phyloP scores from a whole-genome alignment of 2,888 invertebrate species.

The Drosophila testacea region DNA sequence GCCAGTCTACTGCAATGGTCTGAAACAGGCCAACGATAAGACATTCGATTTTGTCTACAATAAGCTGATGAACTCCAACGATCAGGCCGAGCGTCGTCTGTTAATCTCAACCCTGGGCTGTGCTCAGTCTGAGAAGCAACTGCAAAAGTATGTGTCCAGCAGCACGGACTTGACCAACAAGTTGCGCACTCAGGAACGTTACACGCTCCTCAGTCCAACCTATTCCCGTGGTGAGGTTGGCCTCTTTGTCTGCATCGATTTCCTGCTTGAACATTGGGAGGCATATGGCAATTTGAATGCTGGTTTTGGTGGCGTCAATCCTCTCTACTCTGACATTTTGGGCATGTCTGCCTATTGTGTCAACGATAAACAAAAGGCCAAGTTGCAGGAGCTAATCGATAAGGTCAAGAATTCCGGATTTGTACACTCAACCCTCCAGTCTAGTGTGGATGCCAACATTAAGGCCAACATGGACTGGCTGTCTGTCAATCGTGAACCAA shows the following conservation, averaged over 20 bases:
- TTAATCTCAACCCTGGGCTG: constrained; percentile 89
- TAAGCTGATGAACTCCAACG: constrained; percentile 86
- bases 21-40: constrained; percentile 83
- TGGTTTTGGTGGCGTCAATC: constrained; percentile 74
- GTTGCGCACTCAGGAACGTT: constrained; percentile 76
- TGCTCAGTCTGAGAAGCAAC: constrained; percentile 86
- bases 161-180: constrained; percentile 67
- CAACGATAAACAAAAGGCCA: constrained; percentile 68
- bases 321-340: constrained; percentile 72
- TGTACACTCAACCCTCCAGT: constrained; percentile 60
- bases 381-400: constrained; percentile 66
- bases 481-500: constrained; percentile 71
- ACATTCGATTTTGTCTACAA: constrained; percentile 89
- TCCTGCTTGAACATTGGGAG: constrained; percentile 85
- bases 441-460: constrained; percentile 56
- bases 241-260: constrained; percentile 86
- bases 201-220: constrained; percentile 71
- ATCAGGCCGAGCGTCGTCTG: constrained; percentile 87
- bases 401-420: constrained; percentile 63
- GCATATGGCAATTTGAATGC: constrained; percentile 72
- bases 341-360: constrained; percentile 76
- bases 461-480: constrained; percentile 76
- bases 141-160: constrained; percentile 86
- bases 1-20: constrained; percentile 84
- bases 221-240: constrained; percentile 84